Conservation (phyloP, 2,888 invertebrate species). For the Anthoptus insignis region DNA sequence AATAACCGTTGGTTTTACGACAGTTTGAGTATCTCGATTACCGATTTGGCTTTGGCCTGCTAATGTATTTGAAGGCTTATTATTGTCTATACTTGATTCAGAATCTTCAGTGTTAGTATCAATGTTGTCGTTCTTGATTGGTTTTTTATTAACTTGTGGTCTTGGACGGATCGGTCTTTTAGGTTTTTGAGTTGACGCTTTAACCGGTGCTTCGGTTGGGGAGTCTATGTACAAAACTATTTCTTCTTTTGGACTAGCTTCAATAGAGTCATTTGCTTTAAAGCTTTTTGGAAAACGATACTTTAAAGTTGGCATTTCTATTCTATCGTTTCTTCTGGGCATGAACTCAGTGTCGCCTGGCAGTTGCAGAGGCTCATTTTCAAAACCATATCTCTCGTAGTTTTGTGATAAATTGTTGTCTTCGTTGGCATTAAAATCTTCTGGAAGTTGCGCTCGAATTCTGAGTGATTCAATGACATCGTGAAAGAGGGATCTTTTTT, state of each 20-base stretch:
- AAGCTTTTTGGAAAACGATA: constrained; percentile 75
- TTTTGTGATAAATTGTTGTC: constrained; percentile 72
- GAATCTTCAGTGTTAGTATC: constrained; percentile 50
- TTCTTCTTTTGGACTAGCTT: constrained; percentile 63
- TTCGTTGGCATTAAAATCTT: constrained; percentile 67
- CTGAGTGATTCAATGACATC: constrained; percentile 78
- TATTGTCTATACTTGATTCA: constrained; percentile 47
- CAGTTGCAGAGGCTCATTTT: constrained; percentile 64
- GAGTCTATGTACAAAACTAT: constrained; percentile 69
- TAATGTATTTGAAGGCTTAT: constrained; percentile 70
- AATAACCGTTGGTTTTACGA: constrained; percentile 80
- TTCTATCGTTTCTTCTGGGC: constrained; percentile 77
- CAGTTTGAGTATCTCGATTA: constrained; percentile 78
- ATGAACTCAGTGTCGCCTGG: constrained; percentile 71
- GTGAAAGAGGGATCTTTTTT: constrained; percentile 72
- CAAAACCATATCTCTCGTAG: constrained; percentile 65
- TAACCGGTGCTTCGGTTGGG: constrained; percentile 55
- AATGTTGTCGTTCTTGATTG: constrained; percentile 53
- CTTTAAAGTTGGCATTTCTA: constrained; percentile 76
- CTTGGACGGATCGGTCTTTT: constrained; percentile 60
- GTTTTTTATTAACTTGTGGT: constrained; percentile 54
- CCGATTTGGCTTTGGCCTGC: constrained; percentile 81
- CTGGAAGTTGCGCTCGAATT: constrained; percentile 69
- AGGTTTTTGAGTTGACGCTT: constrained; percentile 64
- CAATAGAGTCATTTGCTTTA: constrained; percentile 51